Conservation (phyloP, 2,797 vertebrate genomes). For the Thaleichthys pacificus region DNA sequence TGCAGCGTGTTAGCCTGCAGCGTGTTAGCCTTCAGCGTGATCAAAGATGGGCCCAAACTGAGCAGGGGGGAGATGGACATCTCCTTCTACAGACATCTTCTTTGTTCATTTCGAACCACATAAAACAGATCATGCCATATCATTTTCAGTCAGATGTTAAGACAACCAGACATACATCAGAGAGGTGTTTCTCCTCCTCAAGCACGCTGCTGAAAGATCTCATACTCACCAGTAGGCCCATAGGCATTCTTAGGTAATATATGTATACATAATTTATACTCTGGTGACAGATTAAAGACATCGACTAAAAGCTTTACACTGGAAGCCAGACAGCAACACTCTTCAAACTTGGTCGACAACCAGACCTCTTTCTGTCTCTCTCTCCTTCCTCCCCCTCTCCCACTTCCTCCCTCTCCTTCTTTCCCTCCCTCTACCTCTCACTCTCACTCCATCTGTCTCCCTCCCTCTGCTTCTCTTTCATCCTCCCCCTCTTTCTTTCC, state of each 20-base stretch:
- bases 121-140: constrained; percentile 9
- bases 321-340: constrained; percentile 44
- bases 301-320: constrained; percentile 38
- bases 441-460: neutral
- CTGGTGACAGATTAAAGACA: constrained; percentile 48
- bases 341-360: constrained; percentile 32
- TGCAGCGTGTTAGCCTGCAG: neutral
- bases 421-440: too few relatives aligned
- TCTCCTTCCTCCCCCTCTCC: neutral
- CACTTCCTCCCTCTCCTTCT: constrained; percentile 12
- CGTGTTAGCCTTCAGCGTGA: neutral
- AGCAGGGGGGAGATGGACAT: neutral
- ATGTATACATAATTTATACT: constrained; percentile 6
- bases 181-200: constrained; percentile 28
- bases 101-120: neutral
- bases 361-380: constrained; percentile 21
- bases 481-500: constrained; percentile 44
- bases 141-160: constrained; percentile 31
- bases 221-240: constrained; percentile 38
- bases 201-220: constrained; percentile 26
- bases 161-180: constrained; percentile 45
- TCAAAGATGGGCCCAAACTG: neutral
- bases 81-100: neutral
- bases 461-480: neutral
- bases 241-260: constrained; percentile 30